These are phyloP conservation scores for Ictalurus punctatus DNA, from an alignment of 2,113 vertebrate species.

Conservation along the genomic window DNA sequence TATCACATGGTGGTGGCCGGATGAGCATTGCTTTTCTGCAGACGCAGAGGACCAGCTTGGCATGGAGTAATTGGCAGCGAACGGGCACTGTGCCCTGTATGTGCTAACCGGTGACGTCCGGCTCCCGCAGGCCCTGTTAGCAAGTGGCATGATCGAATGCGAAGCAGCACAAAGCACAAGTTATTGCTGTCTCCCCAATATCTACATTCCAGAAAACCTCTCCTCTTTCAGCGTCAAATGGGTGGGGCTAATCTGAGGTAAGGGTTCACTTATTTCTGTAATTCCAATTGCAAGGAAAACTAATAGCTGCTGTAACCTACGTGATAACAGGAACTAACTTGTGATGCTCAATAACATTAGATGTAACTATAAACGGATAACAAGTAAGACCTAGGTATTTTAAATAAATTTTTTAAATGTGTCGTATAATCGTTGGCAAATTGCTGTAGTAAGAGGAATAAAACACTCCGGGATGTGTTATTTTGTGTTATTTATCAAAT, in stretches of 20 bases:
- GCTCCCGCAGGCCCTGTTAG: background rate
- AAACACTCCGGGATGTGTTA: too few relatives aligned
- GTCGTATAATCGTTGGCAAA: too few relatives aligned
- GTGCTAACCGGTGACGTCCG: background rate
- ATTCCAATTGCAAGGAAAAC: background rate
- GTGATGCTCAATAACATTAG: background rate
- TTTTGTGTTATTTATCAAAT: background rate
- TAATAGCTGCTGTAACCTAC: background rate
- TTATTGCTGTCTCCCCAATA: too few relatives aligned
- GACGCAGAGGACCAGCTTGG: slow-evolving; percentile 31
- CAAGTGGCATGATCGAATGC: background rate
- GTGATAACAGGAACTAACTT: background rate
- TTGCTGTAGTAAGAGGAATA: too few relatives aligned
- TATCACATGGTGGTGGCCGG: slow-evolving; percentile 70
- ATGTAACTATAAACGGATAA: background rate
- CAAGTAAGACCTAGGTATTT: background rate
- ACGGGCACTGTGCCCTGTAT: slow-evolving; percentile 49
- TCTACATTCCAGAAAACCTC: background rate
- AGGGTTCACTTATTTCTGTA: too few relatives aligned
- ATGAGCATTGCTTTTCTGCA: slow-evolving; percentile 41
- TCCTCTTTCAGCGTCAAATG: background rate
- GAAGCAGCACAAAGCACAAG: background rate
- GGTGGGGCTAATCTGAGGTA: background rate
- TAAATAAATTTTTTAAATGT: background rate
- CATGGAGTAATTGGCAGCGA: slow-evolving; percentile 64